Base-by-base conservation (phyloP, 2,113 vertebrate species). In the Anguilla japonica region DNA sequence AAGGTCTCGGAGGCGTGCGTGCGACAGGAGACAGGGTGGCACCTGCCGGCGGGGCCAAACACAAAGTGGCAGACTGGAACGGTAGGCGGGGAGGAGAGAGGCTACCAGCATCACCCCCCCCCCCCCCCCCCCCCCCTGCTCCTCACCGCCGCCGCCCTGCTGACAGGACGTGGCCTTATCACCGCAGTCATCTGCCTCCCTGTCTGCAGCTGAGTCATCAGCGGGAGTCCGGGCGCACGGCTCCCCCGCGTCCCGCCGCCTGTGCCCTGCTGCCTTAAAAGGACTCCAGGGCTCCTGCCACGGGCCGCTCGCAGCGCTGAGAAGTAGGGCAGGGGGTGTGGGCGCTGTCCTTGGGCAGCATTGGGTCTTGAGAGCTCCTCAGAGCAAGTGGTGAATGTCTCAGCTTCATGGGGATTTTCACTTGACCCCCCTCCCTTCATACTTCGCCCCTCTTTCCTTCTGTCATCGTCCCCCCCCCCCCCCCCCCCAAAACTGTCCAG, bases 21-120 rank as follows among this genome's bases (percentile, higher is more conserved):
- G 84, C 83, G 80, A 79, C 67, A 53, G 84, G 94, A 94, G 95
- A 95, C 94, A 93, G 89, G 86, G 88, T 92, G 94, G 95, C 94
- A 95, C 94, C 94, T 7, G 26, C 13, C 13, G 92, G 90, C 50
- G 78, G 56, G 88, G 92, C 89, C 90, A 91, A 90, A 89, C 91
- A 88, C 89, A 83, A 82, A 90, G 91, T 88, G 88, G 89, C 63
- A 2, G 63, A 83, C 91, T 89, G 91, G 90, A 92, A 82, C 86
- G 43, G 18, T 40, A 84, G 63, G 57, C 83, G 18, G 81, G 50
- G 75, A 92, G 88, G 89, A 91, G 90, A 91, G 90, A 92, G 94
- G 92, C 94, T 91, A 93, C 88, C 87, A 89, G 91, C 91, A 93
- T 94, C 94, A 93, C 94, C 93, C 80, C 85, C 41, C 83, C 0